Base-by-base conservation (phyloP, 1,140 invertebrate species). In the Apis laboriosa region DNA sequence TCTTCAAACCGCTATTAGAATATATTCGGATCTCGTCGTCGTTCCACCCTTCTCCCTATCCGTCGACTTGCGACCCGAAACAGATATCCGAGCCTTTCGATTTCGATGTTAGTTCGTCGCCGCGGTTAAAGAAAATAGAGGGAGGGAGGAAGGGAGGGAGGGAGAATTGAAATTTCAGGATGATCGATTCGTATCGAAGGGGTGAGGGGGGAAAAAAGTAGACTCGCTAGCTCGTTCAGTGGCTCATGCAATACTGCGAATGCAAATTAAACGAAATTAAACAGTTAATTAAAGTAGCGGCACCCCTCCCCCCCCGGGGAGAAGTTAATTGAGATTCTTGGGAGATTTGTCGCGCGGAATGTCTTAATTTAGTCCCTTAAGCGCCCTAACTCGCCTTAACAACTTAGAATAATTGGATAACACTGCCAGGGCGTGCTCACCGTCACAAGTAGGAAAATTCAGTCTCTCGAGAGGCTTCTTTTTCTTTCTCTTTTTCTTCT, bases 241-340 rank as follows among this genome's bases (percentile, higher is more conserved):
- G 85, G 87, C 82, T 89, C 88, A 90, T 90, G 92, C 88, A 92
- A 93, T 24, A 24, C 91, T 86, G 89, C 88, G 89, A 92, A 90
- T 91, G 91, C 91, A 93, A 94, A 93, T 94, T 93, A 91, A 94
- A 94, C 86, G 90, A 93, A 94, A 94, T 94, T 94, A 94, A 94
- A 94, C 91, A 94, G 93, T 94, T 94, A 94, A 94, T 94, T 94
- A 94, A 94, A 94, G 89, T 85, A 77, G 77, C 84, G 83, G 80
- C 72, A 77, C 84, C 86, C 66, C 89, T 2, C 34, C 34, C 2
- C 34, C 34, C 34, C 34, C 34, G 34, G 87, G 86, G 86, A 90
- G 89, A 87, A 94, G 94, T 94, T 94, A 94, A 94, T 94, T 94
- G 94, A 94, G 94, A 94, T 94, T 94, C 93, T 94, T 94, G 93